Conservation (phyloP, 2,113 vertebrate genomes). For the Catharus minimus region DNA sequence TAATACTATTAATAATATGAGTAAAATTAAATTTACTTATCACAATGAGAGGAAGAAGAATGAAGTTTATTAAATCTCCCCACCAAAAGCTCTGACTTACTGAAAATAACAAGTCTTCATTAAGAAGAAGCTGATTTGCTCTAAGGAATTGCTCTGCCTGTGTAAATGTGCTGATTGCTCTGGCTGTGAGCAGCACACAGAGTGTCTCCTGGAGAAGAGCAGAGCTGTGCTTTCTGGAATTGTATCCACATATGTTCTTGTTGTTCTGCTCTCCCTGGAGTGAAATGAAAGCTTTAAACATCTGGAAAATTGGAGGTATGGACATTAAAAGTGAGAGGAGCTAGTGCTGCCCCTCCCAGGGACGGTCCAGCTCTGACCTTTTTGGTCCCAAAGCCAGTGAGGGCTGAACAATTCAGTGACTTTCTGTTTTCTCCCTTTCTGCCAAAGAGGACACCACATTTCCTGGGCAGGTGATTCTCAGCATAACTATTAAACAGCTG, state of each 20-base stretch:
- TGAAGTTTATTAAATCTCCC: slow-evolving; percentile 41
- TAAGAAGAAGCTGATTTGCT: slow-evolving; percentile 41
- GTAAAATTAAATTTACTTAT: slow-evolving; percentile 50
- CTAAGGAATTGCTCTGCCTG: slow-evolving; percentile 20
- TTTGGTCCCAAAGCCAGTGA: not conserved
- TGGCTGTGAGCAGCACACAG: not conserved
- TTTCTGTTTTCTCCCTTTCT: not conserved
- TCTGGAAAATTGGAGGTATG: not conserved
- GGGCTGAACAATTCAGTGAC: rapidly evolving
- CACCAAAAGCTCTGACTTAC: slow-evolving; percentile 24
- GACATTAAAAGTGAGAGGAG: not conserved
- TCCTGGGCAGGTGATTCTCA: not conserved
- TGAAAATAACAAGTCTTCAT: slow-evolving; percentile 45
- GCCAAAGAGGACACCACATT: not conserved
- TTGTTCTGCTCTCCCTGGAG: not conserved
- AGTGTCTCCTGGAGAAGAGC: not conserved
- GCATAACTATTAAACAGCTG: not conserved
- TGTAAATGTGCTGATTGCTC: not conserved
- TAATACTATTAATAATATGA: not conserved
- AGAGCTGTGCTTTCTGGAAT: not conserved
- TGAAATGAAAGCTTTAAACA: not conserved
- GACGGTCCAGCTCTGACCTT: too few relatives aligned
- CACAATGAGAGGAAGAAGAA: slow-evolving; percentile 29
- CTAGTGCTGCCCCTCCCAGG: not conserved
- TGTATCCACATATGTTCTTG: not conserved